Conservation (phyloP, 2,113 vertebrate genomes). For the Sinosuthora webbiana region DNA sequence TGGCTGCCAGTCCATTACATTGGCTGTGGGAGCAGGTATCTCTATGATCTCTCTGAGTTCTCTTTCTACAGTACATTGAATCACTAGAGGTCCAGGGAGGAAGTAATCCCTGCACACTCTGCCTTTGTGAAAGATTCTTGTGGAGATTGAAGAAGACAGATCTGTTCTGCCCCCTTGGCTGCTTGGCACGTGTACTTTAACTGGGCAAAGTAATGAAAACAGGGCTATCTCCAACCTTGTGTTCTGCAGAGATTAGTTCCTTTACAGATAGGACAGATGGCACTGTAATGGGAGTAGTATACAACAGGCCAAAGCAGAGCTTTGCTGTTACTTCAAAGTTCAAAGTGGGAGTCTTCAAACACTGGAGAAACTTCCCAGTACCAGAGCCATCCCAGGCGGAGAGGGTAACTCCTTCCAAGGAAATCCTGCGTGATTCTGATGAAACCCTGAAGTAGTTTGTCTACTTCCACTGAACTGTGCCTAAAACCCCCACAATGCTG, state of each 20-base stretch:
- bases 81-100: neutral
- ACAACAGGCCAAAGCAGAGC: neutral
- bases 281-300: neutral
- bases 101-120: neutral
- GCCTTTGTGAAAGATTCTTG: neutral
- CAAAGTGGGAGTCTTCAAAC: neutral
- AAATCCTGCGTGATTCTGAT: neutral
- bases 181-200: neutral
- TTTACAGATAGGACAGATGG: neutral
- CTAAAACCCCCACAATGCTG: neutral
- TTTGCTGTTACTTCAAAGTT: neutral
- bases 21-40: neutral
- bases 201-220: neutral
- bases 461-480: neutral
- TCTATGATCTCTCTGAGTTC: neutral
- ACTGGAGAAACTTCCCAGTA: neutral
- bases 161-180: neutral
- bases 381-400: rapidly evolving
- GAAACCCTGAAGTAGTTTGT: neutral
- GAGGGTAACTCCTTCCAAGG: neutral
- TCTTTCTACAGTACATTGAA: neutral
- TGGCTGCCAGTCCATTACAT: neutral
- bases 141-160: neutral
- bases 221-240: neutral
- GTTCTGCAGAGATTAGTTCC: neutral